phyloP scores from a whole-genome alignment of 1,140 invertebrate species.

The Bombus balteatus region DNA sequence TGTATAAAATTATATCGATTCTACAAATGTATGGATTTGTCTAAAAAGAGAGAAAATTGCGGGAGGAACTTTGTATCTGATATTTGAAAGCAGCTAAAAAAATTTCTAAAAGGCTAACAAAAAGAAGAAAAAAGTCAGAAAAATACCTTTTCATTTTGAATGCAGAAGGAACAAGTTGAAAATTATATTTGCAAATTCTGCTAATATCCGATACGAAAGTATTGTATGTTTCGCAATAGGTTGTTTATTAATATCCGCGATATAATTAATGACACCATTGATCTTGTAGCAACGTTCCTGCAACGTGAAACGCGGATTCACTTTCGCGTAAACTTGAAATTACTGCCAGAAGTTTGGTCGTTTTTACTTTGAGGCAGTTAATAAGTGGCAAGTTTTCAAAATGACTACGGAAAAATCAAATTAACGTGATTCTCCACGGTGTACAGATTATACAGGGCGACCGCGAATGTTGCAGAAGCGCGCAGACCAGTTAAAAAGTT shows the following conservation, averaged over 20 bases:
- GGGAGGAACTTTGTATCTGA: no score
- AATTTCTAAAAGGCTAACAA: no score
- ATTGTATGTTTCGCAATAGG: accelerated
- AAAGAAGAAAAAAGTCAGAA: no score
- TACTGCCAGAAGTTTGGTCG: conserved; percentile 2
- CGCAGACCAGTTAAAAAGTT: conserved; percentile 12
- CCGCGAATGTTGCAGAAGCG: neutral
- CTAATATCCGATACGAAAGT: neutral
- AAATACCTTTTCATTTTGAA: neutral
- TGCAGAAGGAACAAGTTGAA: neutral
- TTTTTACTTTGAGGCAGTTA: conserved; percentile 1
- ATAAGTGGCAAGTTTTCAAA: conserved; percentile 19
- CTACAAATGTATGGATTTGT: no score
- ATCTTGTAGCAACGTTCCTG: neutral
- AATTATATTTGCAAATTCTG: neutral
- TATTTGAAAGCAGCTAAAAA: no score
- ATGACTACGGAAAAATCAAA: conserved; percentile 12
- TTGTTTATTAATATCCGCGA: neutral
- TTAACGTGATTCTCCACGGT: conserved; percentile 28
- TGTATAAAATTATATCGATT: no score
- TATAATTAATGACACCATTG: neutral
- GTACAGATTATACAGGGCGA: neutral
- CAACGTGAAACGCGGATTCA: neutral
- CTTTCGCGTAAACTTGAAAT: conserved; percentile 21
- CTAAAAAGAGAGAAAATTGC: no score